Evolutionary conservation across 2,113 vertebrate species (phyloP).

Genomic region (Bostrychus sinensis): DNA sequence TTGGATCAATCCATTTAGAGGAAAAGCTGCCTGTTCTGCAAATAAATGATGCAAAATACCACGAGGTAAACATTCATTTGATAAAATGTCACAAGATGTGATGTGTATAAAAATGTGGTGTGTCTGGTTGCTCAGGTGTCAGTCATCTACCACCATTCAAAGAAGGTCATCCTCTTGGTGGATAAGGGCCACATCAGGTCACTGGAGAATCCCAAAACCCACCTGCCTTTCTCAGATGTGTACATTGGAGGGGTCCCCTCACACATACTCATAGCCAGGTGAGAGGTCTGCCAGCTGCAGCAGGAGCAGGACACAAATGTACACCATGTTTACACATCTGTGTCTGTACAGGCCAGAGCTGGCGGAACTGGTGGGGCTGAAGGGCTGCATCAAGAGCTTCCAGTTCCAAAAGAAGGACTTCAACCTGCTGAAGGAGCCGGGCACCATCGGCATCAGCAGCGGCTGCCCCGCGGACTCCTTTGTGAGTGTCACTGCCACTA

Average conservation of each 20-base stretch:
- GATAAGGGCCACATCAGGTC: constrained; percentile 93
- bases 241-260: constrained; percentile 93
- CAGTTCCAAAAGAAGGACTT: constrained; percentile 98
- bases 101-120: not conserved
- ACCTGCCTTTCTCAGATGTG: constrained; percentile 91
- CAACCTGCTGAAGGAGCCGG: constrained; percentile 92
- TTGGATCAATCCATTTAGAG: constrained; percentile 85
- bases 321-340: constrained; percentile 2
- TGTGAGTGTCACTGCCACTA: constrained; percentile 77
- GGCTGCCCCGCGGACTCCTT: constrained; percentile 96
- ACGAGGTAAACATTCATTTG: constrained; percentile 84
- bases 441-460: constrained; percentile 93
- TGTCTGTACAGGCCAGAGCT: constrained; percentile 81
- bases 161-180: constrained; percentile 95
- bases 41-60: constrained; percentile 95
- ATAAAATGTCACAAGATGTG: too few relatives aligned
- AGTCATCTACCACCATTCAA: constrained; percentile 96
- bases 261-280: constrained; percentile 87
- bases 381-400: constrained; percentile 95
- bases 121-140: constrained; percentile 84
- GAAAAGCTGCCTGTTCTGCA: constrained; percentile 85
- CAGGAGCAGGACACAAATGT: not conserved
- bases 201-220: constrained; percentile 90
- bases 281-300: constrained; percentile 5
- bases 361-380: constrained; percentile 81